Evolutionary conservation across 1,140 invertebrate genomes (phyloP), one percentile per base, ranked within the genome.

Genomic region (Bombus confusus): DNA sequence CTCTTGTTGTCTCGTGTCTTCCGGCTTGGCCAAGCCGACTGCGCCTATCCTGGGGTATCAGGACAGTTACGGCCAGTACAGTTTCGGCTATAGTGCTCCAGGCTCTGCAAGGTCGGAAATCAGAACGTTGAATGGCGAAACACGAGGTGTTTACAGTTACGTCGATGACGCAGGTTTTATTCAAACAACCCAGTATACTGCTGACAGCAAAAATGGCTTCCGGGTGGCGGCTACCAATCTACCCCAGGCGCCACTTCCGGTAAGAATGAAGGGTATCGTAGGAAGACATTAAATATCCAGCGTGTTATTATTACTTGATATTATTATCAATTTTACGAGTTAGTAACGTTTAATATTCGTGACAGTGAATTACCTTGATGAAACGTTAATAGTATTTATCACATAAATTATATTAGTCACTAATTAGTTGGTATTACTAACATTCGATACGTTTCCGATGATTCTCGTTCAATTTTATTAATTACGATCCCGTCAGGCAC

Each of bases 161-260:
- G 80, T 96, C 13, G 96, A 96, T 87, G 93, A 91, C 18, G 88
- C 95, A 69, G 96, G 96, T 2, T 77, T 95, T 1, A 92, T 96
- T 13, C 96, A 96, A 88, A 93, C 89, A 34, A 91, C 94, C 1
- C 86, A 91, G 9, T 95, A 95, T 75, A 90, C 91, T 0, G 94
- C 94, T 0, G 94, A 94, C n/a, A 78, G 87, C 2, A 89, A 91
- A 13, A 66, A 92, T 71, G 96, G 96, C 12, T 96, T 96, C 92
- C 93, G 95, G 12, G 95, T 96, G 8, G 92, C 94, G 6, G 95
- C 96, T 15, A 96, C 96, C 52, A 96, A 96, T 91, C 86, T 96
- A n/a, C 95, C 96, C 0, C 88, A 93, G 57, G 92, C 93, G 22
- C 93, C 93, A n/a, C 87, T 86, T 22, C 92, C 93, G 15, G 93